These are phyloP conservation scores for Cuniculus paca DNA, from an alignment of 2,797 vertebrate species.

Conservation along the genomic window DNA sequence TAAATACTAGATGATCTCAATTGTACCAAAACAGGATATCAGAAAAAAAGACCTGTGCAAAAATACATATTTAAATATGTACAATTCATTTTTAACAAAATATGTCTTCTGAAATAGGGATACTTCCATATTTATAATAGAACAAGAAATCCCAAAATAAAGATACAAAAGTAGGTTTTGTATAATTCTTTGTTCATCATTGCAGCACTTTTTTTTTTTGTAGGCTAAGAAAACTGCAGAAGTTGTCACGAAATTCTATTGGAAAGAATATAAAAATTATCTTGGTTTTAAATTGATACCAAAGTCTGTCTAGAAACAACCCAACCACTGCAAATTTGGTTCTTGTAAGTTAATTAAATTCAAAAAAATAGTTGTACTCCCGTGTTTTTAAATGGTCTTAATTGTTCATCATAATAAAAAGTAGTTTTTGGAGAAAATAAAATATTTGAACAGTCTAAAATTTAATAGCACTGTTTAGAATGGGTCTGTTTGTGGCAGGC, in stretches of 20 bases:
- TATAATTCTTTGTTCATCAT: slow-evolving; percentile 93
- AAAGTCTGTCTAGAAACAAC: slow-evolving; percentile 91
- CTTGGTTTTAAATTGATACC: slow-evolving; percentile 91
- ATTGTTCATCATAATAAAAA: slow-evolving; percentile 88
- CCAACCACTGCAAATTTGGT: slow-evolving; percentile 90
- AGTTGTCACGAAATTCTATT: slow-evolving; percentile 90
- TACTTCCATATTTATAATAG: slow-evolving; percentile 96
- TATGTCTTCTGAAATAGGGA: slow-evolving; percentile 99
- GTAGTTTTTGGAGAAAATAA: slow-evolving; percentile 87
- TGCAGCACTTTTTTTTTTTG: slow-evolving; percentile 91
- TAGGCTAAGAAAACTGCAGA: slow-evolving; percentile 93
- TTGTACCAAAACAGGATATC: slow-evolving; percentile 98
- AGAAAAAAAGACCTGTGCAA: slow-evolving; percentile 99
- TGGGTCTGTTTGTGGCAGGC: slow-evolving; percentile 87
- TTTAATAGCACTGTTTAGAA: slow-evolving; percentile 84
- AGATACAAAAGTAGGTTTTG: slow-evolving; percentile 92
- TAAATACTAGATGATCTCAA: slow-evolving; percentile 98
- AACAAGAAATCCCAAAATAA: slow-evolving; percentile 93
- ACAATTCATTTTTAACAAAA: slow-evolving; percentile 99
- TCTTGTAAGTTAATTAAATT: slow-evolving; percentile 89
- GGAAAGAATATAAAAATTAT: slow-evolving; percentile 92
- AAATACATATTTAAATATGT: slow-evolving; percentile 99
- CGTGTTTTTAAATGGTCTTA: slow-evolving; percentile 84
- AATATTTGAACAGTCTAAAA: slow-evolving; percentile 87
- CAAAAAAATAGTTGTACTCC: slow-evolving; percentile 87